Evolutionary conservation across 1,140 invertebrate genomes (phyloP).

Genomic region (Subanguina moxae): DNA sequence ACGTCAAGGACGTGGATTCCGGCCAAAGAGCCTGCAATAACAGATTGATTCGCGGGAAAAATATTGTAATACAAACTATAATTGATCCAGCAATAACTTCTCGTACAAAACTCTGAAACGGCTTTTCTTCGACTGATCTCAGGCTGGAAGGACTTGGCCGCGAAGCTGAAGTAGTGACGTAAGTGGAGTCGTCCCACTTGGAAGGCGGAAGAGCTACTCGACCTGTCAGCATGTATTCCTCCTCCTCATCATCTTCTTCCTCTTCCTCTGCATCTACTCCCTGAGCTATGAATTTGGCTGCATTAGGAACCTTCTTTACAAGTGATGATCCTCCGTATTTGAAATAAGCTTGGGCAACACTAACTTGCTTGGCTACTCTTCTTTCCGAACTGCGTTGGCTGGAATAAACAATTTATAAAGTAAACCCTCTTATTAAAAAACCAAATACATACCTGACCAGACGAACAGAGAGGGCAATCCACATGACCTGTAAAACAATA

Average conservation of each 20-base stretch:
- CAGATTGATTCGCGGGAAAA: neutral
- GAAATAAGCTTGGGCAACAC: slow-evolving; percentile 28
- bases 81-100: slow-evolving; percentile 20
- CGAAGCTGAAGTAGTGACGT: neutral
- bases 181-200: slow-evolving; percentile 7
- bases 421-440: slow-evolving; percentile 9
- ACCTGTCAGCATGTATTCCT: neutral
- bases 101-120: slow-evolving; percentile 11
- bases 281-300: neutral
- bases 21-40: slow-evolving; percentile 29
- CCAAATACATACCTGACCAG: slow-evolving; percentile 12
- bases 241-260: slow-evolving; percentile 11
- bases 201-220: neutral
- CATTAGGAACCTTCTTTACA: neutral
- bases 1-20: slow-evolving; percentile 33
- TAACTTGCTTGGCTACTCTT: slow-evolving; percentile 13
- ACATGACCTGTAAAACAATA: neutral
- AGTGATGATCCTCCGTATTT: slow-evolving; percentile 10
- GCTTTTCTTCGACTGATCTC: slow-evolving; percentile 3
- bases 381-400: slow-evolving; percentile 6
- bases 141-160: neutral
- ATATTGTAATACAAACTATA: neutral
- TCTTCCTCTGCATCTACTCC: slow-evolving; percentile 19
- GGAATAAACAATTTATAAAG: slow-evolving; percentile 17
- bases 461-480: slow-evolving; percentile 29